phyloP scores from a whole-genome alignment of 1,140 invertebrate genomes.

The Neuroterus valhalla region DNA sequence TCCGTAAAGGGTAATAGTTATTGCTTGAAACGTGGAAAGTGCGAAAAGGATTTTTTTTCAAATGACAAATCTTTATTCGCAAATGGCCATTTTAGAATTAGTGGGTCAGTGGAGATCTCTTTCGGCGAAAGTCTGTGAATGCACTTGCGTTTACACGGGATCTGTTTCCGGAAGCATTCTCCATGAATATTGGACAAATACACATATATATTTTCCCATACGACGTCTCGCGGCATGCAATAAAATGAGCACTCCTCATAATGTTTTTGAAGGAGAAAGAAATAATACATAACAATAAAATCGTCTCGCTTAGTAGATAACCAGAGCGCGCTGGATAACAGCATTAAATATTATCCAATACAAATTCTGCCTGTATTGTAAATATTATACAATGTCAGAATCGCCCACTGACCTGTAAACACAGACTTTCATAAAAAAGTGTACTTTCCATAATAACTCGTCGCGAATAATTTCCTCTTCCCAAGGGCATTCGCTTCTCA shows the following conservation, averaged over 20 bases:
- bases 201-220: not conserved
- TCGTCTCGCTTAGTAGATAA: not conserved
- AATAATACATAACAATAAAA: conserved; percentile 5
- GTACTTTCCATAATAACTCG: not conserved
- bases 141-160: too few species aligned
- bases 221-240: not conserved
- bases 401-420: not conserved
- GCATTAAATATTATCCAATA: not conserved
- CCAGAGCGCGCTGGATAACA: not conserved
- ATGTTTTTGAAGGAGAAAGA: not conserved
- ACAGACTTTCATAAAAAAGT: conserved; percentile 2
- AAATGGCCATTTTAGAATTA: too few species aligned
- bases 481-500: not conserved
- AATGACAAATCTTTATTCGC: too few species aligned
- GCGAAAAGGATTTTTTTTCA: too few species aligned
- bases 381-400: conserved; percentile 8
- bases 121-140: too few species aligned
- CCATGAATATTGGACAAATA: not conserved
- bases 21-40: too few species aligned
- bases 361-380: not conserved
- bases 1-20: too few species aligned
- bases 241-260: not conserved
- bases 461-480: not conserved
- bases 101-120: too few species aligned
- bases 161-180: too few species aligned